These are phyloP conservation scores for Drosophila biarmipes DNA, from an alignment of 1,140 invertebrate genomes.

Conservation along the genomic window DNA sequence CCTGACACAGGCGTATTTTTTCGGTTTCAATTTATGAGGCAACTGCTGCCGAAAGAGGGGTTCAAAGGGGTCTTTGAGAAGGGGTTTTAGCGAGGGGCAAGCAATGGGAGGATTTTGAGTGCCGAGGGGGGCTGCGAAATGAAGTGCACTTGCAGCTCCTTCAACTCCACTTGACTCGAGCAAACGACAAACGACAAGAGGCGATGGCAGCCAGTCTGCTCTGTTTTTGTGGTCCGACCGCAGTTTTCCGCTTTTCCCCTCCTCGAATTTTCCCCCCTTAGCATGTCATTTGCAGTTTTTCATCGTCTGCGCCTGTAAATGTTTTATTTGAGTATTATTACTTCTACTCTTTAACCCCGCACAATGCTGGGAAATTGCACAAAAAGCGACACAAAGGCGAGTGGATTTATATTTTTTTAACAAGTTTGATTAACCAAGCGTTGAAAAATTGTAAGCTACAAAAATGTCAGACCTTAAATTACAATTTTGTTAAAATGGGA, in stretches of 20 bases:
- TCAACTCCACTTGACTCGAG: constrained; percentile 57
- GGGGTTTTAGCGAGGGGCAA: neutral
- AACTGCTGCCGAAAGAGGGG: constrained; percentile 17
- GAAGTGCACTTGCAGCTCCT: constrained; percentile 71
- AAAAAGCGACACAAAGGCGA: constrained; percentile 18
- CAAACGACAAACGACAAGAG: constrained; percentile 54
- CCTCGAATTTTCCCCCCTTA: constrained; percentile 13
- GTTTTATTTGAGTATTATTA: constrained; percentile 82
- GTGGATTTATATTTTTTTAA: constrained; percentile 1
- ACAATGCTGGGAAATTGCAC: constrained; percentile 33
- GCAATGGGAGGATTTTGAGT: constrained; percentile 2
- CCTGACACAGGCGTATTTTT: constrained; percentile 57
- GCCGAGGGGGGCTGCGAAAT: constrained; percentile 44
- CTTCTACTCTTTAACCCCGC: constrained; percentile 70
- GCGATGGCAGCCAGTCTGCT: constrained; percentile 49
- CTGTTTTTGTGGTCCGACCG: constrained; percentile 56
- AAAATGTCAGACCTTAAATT: neutral
- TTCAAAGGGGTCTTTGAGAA: constrained; percentile 15
- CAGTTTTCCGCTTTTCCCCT: constrained; percentile 15
- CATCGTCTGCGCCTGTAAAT: constrained; percentile 76
- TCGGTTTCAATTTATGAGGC: constrained; percentile 78
- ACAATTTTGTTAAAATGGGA: neutral
- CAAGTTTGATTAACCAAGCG: neutral
- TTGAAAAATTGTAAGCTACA: neutral
- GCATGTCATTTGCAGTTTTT: constrained; percentile 79